phyloP scores from a whole-genome alignment of 2,888 invertebrate genomes.

The Heliothis peltigera region DNA sequence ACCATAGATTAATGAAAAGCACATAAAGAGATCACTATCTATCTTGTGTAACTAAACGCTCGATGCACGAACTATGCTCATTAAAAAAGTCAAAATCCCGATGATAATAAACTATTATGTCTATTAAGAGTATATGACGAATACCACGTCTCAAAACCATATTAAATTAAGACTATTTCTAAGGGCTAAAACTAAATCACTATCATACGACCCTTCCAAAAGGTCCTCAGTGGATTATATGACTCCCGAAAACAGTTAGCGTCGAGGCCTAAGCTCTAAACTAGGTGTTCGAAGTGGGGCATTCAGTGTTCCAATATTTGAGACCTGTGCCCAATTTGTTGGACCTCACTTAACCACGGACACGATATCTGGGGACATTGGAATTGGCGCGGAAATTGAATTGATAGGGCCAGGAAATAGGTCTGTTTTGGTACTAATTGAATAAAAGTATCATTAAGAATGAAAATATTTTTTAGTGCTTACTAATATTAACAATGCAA shows the following conservation, averaged over 20 bases:
- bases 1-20: no score
- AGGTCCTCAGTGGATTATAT: conserved; percentile 32
- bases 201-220: not conserved
- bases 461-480: no score
- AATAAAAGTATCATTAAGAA: not conserved
- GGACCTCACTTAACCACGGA: conserved; percentile 29
- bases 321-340: conserved; percentile 54
- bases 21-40: no score
- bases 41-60: no score
- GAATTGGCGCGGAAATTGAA: conserved; percentile 36
- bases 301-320: conserved; percentile 59
- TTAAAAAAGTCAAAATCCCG: no score
- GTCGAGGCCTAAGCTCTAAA: conserved; percentile 14
- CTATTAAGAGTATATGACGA: no score
- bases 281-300: conserved; percentile 53
- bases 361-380: conserved; percentile 22
- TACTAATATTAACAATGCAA: no score
- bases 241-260: conserved; percentile 26
- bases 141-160: not conserved
- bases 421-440: not conserved
- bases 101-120: no score
- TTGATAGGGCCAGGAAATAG: conserved; percentile 13
- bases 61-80: no score
- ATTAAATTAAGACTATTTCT: not conserved
- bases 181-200: conserved; percentile 8